phyloP scores from a whole-genome alignment of 2,888 invertebrate species.

The Mythimna pallens region DNA sequence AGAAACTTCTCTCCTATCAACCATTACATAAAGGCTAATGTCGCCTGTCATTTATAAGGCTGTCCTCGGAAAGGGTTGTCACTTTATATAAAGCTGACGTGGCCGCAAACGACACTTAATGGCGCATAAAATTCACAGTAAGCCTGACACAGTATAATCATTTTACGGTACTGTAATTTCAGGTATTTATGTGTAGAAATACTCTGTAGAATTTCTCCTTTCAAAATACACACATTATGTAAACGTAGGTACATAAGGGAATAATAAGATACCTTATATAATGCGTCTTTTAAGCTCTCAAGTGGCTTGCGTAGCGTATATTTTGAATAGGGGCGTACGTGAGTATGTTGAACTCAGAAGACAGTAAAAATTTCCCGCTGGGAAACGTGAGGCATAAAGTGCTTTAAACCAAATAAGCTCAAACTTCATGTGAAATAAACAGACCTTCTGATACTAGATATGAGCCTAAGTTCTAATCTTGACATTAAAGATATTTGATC shows the following conservation, averaged over 20 bases:
- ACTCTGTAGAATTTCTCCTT: constrained; percentile 41
- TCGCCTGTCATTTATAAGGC: constrained; percentile 65
- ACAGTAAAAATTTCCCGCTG: neutral
- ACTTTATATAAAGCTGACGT: constrained; percentile 86
- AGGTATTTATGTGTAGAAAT: constrained; percentile 61
- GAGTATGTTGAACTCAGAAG: constrained; percentile 12
- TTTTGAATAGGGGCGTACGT: constrained; percentile 35
- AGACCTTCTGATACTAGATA: neutral
- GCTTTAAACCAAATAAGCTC: constrained; percentile 6
- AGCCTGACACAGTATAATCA: constrained; percentile 80
- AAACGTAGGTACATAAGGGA: constrained; percentile 43
- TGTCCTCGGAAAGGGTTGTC: constrained; percentile 82
- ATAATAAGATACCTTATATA: constrained; percentile 49
- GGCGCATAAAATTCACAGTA: constrained; percentile 86
- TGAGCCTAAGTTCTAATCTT: constrained; percentile 14
- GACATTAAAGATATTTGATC: constrained; percentile 23
- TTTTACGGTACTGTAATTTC: constrained; percentile 76
- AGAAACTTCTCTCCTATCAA: constrained; percentile 69
- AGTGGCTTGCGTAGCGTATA: constrained; percentile 26
- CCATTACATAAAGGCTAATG: constrained; percentile 69
- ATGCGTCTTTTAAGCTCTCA: constrained; percentile 37
- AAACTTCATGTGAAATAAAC: constrained; percentile 13
- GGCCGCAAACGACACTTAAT: constrained; percentile 86
- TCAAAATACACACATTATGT: constrained; percentile 37
- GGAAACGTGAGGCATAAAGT: neutral